Conservation (phyloP, 2,113 vertebrate species). For the Tor tambroides region DNA sequence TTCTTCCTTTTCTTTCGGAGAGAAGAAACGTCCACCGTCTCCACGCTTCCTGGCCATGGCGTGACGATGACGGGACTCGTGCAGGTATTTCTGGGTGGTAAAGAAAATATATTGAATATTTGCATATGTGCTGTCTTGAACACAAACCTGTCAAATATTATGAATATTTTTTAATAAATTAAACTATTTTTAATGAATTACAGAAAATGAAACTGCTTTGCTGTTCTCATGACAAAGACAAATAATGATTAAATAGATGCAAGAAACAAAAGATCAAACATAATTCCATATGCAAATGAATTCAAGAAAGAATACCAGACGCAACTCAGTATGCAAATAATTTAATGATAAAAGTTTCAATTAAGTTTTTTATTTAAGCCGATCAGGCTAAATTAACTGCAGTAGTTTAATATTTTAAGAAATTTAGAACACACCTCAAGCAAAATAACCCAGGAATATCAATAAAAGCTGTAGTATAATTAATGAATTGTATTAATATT, state of each 20-base stretch:
- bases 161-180: background rate
- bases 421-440: background rate
- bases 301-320: background rate
- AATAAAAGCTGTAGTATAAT: background rate
- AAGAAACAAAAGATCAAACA: background rate
- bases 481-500: background rate
- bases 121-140: background rate
- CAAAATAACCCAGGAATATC: background rate
- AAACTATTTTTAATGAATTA: background rate
- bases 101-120: background rate
- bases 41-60: constrained; percentile 97
- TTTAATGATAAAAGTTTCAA: background rate
- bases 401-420: background rate
- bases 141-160: no score
- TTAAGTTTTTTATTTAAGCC: background rate
- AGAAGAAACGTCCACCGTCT: constrained; percentile 96
- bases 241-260: background rate
- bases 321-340: background rate
- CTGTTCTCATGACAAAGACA: background rate
- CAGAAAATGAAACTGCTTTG: background rate
- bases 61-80: constrained; percentile 94
- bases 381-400: background rate
- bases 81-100: constrained; percentile 89
- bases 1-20: constrained; percentile 94
- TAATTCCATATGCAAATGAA: background rate